phyloP scores from a whole-genome alignment of 2,888 invertebrate species.

The Rhopalosiphum nymphaeae region DNA sequence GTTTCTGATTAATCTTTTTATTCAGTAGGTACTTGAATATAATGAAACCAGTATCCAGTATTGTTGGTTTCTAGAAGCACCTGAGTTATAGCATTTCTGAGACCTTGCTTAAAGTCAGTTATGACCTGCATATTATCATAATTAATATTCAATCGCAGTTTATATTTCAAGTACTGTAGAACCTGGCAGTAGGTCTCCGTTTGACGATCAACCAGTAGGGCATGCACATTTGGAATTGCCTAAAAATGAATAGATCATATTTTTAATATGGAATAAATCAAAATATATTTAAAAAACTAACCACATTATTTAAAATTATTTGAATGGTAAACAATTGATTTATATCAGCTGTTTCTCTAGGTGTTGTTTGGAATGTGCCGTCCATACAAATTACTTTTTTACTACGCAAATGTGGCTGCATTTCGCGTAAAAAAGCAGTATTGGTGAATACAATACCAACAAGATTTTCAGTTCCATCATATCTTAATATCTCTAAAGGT shows the following conservation, averaged over 20 bases:
- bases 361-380: neutral
- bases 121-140: neutral
- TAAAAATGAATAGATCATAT: no score
- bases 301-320: no score
- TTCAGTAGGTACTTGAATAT: neutral
- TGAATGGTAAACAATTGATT: neutral
- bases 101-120: neutral
- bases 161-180: neutral
- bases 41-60: conserved; percentile 14
- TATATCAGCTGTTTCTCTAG: neutral
- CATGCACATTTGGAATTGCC: neutral
- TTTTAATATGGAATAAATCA: no score
- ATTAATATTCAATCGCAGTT: neutral
- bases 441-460: neutral
- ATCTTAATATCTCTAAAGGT: neutral
- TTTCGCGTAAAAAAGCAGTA: neutral
- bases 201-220: no score
- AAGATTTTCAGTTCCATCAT: neutral
- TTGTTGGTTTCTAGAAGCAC: conserved; percentile 4
- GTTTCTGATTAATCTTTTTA: no score
- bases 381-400: neutral
- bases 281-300: no score
- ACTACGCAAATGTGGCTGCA: neutral
- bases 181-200: no score
- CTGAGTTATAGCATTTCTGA: neutral